Conservation (phyloP, 2,113 vertebrate genomes). For the Alouatta palliata region DNA sequence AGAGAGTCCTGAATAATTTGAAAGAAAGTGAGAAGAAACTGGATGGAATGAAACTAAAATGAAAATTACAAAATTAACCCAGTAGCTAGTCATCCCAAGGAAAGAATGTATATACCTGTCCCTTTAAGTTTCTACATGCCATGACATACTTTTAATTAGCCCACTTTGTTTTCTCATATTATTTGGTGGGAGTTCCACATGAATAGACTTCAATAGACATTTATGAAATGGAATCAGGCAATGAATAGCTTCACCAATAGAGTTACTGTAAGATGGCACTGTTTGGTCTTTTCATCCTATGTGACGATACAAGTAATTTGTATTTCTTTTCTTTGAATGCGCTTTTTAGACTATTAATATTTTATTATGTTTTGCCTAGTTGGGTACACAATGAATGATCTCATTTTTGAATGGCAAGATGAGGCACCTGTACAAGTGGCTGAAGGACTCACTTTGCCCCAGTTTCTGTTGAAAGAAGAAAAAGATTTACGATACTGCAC, state of each 20-base stretch:
- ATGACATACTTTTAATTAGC: not conserved
- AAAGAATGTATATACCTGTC: not conserved
- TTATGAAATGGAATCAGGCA: not conserved
- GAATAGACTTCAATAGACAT: not conserved
- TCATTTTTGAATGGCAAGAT: conserved; percentile 99
- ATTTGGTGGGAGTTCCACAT: not conserved
- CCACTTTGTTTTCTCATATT: not conserved
- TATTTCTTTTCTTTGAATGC: not conserved
- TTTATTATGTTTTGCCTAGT: conserved; percentile 84
- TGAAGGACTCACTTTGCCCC: conserved; percentile 96
- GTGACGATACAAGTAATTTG: not conserved
- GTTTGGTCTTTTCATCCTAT: not conserved
- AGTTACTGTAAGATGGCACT: not conserved
- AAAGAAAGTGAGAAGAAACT: not conserved
- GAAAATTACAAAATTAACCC: not conserved
- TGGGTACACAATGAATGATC: conserved; percentile 99
- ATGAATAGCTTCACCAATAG: not conserved
- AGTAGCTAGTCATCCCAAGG: not conserved
- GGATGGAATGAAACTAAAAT: not conserved
- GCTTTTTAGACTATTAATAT: not conserved
- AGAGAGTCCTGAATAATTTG: not conserved
- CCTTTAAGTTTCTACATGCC: not conserved
- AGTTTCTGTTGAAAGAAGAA: conserved; percentile 97
- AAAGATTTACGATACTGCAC: conserved; percentile 96
- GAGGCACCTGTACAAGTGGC: conserved; percentile 97